Conservation (phyloP, 2,888 invertebrate genomes). For the Nemotelus nigrinus region DNA sequence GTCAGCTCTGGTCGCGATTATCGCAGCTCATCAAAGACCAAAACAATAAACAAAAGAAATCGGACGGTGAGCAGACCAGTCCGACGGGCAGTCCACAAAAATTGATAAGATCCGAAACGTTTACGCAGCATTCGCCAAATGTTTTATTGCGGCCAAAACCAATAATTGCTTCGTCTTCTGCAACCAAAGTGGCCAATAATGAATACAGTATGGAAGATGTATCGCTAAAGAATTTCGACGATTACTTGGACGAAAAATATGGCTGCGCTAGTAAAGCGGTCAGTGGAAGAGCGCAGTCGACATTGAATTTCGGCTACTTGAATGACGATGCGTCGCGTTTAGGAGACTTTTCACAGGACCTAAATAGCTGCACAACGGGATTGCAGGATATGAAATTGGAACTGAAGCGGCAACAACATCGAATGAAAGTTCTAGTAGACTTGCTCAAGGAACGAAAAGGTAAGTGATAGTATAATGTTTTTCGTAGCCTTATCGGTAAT, state of each 20-base stretch:
- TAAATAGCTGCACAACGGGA: slow-evolving; percentile 73
- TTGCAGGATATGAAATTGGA: slow-evolving; percentile 57
- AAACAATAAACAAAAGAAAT: slow-evolving; percentile 46
- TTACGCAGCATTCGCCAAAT: slow-evolving; percentile 74
- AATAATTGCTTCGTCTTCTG: slow-evolving; percentile 57
- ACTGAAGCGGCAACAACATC: slow-evolving; percentile 46
- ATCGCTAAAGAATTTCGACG: slow-evolving; percentile 75
- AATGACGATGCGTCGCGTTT: slow-evolving; percentile 54
- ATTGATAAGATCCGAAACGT: slow-evolving; percentile 71
- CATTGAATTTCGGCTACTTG: slow-evolving; percentile 59
- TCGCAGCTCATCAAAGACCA: slow-evolving; percentile 72
- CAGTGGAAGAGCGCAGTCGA: not conserved
- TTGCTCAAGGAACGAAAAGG: slow-evolving; percentile 64
- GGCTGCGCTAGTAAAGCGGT: slow-evolving; percentile 72
- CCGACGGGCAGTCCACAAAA: slow-evolving; percentile 59
- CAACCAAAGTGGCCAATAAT: slow-evolving; percentile 52
- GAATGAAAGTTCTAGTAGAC: slow-evolving; percentile 45
- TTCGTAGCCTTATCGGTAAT: too few species aligned
- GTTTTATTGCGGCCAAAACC: slow-evolving; percentile 67
- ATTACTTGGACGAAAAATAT: slow-evolving; percentile 73
- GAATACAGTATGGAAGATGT: slow-evolving; percentile 81
- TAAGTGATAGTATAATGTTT: slow-evolving; percentile 52
- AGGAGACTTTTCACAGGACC: slow-evolving; percentile 72
- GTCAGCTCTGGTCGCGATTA: slow-evolving; percentile 80
- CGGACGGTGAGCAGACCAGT: slow-evolving; percentile 42